A percentile compares a stretch with the other conserved stretches of the same genome.
phyloP scores from a whole-genome alignment of 92 coral and sea anemone genomes.

The Nematostella vectensis region DNA sequence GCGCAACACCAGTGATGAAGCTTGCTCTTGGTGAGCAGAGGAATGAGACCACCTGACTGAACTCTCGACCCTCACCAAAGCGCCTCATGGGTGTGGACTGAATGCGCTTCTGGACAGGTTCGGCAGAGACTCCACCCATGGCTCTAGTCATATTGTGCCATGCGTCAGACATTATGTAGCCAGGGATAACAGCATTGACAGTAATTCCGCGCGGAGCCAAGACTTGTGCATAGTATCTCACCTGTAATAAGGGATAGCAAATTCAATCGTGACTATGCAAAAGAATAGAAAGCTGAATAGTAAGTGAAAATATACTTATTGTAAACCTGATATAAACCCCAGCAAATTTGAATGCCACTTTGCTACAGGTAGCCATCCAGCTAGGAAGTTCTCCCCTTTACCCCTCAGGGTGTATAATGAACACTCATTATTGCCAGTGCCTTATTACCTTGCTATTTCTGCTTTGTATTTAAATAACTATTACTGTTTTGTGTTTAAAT shows the following conservation, averaged over 20 bases:
- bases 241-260: constrained; percentile 34
- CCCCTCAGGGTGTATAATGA: too few species aligned
- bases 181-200: constrained; percentile 74
- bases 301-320: too few species aligned
- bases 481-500: too few species aligned
- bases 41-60: constrained; percentile 51
- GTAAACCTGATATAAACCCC: too few species aligned
- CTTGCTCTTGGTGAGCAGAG: constrained; percentile 61
- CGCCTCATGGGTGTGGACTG: constrained; percentile 70
- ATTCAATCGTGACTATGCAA: too few species aligned
- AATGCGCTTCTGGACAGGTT: constrained; percentile 45
- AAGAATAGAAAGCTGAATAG: too few species aligned
- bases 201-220: constrained; percentile 75
- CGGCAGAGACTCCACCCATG: constrained; percentile 54
- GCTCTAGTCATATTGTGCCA: constrained; percentile 61
- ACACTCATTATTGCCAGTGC: too few species aligned
- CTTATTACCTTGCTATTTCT: too few species aligned
- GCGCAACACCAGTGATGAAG: constrained; percentile 62
- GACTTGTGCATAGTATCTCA: constrained; percentile 73
- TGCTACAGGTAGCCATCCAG: too few species aligned
- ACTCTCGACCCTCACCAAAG: constrained; percentile 72
- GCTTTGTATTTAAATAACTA: too few species aligned
- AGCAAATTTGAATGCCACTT: too few species aligned
- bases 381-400: too few species aligned
- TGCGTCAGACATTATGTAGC: constrained; percentile 68